Percentiles rank a stretch among this genome's conserved stretches.
Conservation (phyloP, 2,797 vertebrate species). For the Leptoclinus maculatus region DNA sequence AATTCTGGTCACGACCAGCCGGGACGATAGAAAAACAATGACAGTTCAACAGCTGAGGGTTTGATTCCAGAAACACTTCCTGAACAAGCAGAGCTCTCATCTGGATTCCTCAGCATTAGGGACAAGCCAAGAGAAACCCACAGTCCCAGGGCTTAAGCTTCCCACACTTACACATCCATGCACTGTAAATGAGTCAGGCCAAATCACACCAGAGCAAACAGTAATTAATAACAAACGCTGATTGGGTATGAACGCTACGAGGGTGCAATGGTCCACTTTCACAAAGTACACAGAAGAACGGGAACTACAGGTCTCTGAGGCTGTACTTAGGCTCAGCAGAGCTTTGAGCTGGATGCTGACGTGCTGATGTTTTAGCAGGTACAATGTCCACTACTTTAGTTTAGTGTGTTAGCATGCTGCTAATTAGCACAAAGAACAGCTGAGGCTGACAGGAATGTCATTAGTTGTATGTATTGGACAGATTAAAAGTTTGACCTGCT, state of each 20-base stretch:
- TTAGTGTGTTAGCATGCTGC: not conserved
- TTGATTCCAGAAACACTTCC: slow-evolving; percentile 48
- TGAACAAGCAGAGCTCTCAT: slow-evolving; percentile 45
- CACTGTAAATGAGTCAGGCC: slow-evolving; percentile 49
- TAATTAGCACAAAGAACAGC: not conserved
- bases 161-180: slow-evolving; percentile 44
- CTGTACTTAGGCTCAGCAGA: not conserved
- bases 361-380: not conserved
- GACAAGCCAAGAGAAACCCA: slow-evolving; percentile 44
- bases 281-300: slow-evolving; percentile 13
- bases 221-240: slow-evolving; percentile 36
- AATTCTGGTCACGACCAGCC: slow-evolving; percentile 45
- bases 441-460: not conserved
- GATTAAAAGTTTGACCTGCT: not conserved
- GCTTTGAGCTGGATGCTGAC: not conserved
- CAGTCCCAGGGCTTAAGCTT: slow-evolving; percentile 18
- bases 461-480: not conserved
- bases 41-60: slow-evolving; percentile 26
- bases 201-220: slow-evolving; percentile 66
- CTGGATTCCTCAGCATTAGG: slow-evolving; percentile 41
- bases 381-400: not conserved
- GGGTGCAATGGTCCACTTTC: slow-evolving; percentile 27
- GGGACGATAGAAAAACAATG: slow-evolving; percentile 35
- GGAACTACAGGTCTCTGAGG: not conserved
- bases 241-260: not conserved